Conservation (phyloP, 1,140 invertebrate species). For the Platyscapa corneri region DNA sequence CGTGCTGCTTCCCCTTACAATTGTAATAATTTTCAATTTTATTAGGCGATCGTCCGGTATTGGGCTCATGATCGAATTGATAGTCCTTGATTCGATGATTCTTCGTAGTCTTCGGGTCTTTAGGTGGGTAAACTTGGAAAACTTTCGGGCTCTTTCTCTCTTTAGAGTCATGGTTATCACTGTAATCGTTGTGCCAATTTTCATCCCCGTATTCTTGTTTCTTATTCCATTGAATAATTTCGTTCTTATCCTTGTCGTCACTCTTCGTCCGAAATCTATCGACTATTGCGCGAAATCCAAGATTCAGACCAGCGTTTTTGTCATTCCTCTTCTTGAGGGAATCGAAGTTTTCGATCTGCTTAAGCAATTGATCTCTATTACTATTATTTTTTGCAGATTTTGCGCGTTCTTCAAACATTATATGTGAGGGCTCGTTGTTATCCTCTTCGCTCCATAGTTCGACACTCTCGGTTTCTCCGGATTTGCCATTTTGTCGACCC, state of each 20-base stretch:
- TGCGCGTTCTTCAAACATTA: conserved; percentile 20
- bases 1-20: conserved; percentile 37
- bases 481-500: conserved; percentile 50
- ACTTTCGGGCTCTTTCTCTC: neutral
- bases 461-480: conserved; percentile 42
- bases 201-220: conserved; percentile 6
- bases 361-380: conserved; percentile 27
- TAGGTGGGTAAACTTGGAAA: neutral
- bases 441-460: conserved; percentile 41
- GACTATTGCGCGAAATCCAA: conserved; percentile 45
- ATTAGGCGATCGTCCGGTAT: neutral
- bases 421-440: conserved; percentile 17
- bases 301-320: conserved; percentile 33
- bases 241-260: conserved; percentile 45
- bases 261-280: conserved; percentile 42
- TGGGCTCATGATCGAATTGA: neutral
- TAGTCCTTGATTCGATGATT: too few relatives aligned
- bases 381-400: conserved; percentile 45
- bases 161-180: neutral
- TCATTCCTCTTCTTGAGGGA: conserved; percentile 45
- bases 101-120: too few relatives aligned
- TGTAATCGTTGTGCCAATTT: conserved; percentile 21
- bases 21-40: conserved; percentile 29
- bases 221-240: neutral
- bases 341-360: conserved; percentile 2